A percentile compares a stretch with the other conserved stretches of the same genome.
These are phyloP conservation scores for Notamacropus eugenii DNA, from an alignment of 2,797 vertebrate species.

Conservation along the genomic window DNA sequence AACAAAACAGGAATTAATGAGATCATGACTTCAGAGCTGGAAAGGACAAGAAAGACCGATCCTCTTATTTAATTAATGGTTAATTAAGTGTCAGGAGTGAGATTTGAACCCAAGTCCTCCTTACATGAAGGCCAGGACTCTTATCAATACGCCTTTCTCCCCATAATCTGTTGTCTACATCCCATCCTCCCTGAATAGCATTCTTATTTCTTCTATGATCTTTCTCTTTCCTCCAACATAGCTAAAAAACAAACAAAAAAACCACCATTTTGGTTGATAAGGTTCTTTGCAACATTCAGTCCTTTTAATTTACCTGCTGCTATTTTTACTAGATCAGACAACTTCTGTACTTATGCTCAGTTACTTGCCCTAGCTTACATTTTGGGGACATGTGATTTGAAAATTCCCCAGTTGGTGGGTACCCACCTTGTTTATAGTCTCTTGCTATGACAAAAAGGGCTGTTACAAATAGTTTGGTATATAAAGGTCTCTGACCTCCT, in stretches of 20 bases:
- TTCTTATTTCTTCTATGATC: background rate
- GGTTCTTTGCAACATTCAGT: background rate
- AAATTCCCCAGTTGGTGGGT: background rate
- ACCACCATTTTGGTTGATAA: background rate
- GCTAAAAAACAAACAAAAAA: background rate
- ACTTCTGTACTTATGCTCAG: background rate
- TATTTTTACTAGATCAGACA: background rate
- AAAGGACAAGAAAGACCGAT: background rate
- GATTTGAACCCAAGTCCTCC: background rate
- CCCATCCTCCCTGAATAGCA: background rate
- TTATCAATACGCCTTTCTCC: background rate
- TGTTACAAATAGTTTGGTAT: background rate
- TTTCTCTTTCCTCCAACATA: background rate
- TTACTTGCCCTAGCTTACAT: background rate
- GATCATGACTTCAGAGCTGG: background rate
- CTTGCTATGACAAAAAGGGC: background rate
- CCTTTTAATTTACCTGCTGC: background rate
- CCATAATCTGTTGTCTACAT: background rate
- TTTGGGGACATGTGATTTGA: background rate
- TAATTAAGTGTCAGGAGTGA: background rate
- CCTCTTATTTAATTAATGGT: background rate
- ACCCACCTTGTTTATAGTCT: background rate
- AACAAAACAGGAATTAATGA: background rate
- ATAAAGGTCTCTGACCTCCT: background rate
- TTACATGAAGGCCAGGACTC: background rate